Conservation (phyloP, 1,140 invertebrate species). For the Meteorus sp. region DNA sequence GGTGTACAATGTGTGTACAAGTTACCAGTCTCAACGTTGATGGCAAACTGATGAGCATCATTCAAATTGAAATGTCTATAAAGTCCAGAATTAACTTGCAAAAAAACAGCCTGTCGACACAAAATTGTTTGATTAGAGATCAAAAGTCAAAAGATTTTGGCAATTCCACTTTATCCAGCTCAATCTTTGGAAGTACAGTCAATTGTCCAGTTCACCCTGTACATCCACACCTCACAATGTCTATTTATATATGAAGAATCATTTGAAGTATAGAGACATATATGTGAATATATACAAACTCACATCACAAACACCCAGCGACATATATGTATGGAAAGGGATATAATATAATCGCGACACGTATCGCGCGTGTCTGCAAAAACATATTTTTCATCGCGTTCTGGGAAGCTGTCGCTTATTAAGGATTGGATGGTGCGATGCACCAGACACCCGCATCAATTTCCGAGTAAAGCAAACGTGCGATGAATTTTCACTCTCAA, state of each 20-base stretch:
- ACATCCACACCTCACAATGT: no score
- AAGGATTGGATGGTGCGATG: conserved; percentile 39
- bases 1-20: not conserved
- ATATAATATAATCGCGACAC: conserved; percentile 52
- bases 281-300: not conserved
- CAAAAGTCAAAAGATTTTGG: no score
- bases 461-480: conserved; percentile 42
- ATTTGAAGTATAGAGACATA: no score
- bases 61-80: not conserved
- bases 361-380: conserved; percentile 48
- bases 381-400: conserved; percentile 51
- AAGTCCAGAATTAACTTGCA: no score
- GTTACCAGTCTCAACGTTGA: no score
- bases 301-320: not conserved
- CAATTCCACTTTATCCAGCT: no score
- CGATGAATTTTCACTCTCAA: conserved; percentile 35
- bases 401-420: conserved; percentile 42
- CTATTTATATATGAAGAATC: no score
- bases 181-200: no score
- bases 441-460: conserved; percentile 39
- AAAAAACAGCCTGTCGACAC: not conserved
- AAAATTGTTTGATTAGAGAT: no score
- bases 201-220: no score
- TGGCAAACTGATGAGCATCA: no score
- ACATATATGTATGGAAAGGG: conserved; percentile 2